phyloP scores from a whole-genome alignment of 2,113 vertebrate genomes.

The Ornithorhynchus anatinus region DNA sequence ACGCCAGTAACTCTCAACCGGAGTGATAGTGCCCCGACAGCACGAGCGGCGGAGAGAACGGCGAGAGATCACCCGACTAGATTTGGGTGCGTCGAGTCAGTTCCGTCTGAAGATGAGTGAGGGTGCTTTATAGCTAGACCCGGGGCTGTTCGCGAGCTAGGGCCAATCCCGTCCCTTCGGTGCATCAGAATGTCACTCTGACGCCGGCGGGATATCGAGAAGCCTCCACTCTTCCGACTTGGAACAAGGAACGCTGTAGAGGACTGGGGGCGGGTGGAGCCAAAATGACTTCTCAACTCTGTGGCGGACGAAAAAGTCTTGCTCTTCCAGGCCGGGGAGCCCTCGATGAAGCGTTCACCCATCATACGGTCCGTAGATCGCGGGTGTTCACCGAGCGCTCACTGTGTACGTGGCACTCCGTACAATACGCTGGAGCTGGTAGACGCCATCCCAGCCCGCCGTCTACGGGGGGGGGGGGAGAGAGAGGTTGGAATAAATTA shows the following conservation, averaged over 20 bases:
- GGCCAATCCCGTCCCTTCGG: slow-evolving; percentile 16
- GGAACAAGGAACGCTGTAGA: neutral
- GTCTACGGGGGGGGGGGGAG: no score
- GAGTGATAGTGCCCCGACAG: neutral
- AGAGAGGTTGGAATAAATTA: no score
- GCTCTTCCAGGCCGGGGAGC: neutral
- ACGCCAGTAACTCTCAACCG: slow-evolving; percentile 19
- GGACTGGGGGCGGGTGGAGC: neutral
- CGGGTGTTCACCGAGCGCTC: no score
- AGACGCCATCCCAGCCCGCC: no score
- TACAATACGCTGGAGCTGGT: no score
- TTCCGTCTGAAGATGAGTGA: slow-evolving; percentile 33
- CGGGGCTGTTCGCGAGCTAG: slow-evolving; percentile 1
- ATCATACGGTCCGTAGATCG: no score
- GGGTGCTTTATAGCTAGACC: slow-evolving; percentile 28
- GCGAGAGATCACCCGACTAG: neutral
- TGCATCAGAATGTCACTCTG: neutral
- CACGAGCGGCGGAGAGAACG: neutral
- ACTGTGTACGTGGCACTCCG: no score
- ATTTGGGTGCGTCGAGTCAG: slow-evolving; percentile 40
- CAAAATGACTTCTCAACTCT: neutral
- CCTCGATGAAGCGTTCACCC: no score
- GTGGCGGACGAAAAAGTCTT: neutral
- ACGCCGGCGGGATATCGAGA: neutral
- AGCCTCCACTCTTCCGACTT: neutral